phyloP scores from a whole-genome alignment of 92 coral and sea anemone genomes.

The Epizoanthus stellaris region DNA sequence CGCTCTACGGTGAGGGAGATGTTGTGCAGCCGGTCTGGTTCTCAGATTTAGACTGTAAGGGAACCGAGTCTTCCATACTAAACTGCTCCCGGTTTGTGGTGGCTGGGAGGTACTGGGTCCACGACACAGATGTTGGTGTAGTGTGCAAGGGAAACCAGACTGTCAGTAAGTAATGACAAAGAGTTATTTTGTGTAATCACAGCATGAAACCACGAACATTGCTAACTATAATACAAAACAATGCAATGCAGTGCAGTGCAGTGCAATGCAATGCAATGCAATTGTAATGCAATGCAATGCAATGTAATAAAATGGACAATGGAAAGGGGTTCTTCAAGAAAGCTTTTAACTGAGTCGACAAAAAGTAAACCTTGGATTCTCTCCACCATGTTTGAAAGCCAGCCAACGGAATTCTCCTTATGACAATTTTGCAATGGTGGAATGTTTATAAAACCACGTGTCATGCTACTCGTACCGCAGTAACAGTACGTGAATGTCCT shows the following conservation, averaged over 20 bases:
- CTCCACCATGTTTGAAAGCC: neutral
- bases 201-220: neutral
- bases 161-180: neutral
- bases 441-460: no score
- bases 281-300: neutral
- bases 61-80: conserved; percentile 19
- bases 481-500: no score
- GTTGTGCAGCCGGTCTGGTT: conserved; percentile 35
- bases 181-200: neutral
- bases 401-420: no score
- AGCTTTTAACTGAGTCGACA: neutral
- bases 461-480: no score
- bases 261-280: neutral
- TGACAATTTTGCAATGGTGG: no score
- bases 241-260: neutral
- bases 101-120: conserved; percentile 18
- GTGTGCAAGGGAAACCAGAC: conserved; percentile 8
- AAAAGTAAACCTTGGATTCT: neutral
- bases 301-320: neutral
- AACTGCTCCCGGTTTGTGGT: conserved; percentile 4
- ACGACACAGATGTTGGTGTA: conserved; percentile 21
- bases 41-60: conserved; percentile 7
- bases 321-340: neutral
- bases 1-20: neutral
- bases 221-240: neutral